Conservation (phyloP, 2,797 vertebrate genomes). For the Coregonus sp. region DNA sequence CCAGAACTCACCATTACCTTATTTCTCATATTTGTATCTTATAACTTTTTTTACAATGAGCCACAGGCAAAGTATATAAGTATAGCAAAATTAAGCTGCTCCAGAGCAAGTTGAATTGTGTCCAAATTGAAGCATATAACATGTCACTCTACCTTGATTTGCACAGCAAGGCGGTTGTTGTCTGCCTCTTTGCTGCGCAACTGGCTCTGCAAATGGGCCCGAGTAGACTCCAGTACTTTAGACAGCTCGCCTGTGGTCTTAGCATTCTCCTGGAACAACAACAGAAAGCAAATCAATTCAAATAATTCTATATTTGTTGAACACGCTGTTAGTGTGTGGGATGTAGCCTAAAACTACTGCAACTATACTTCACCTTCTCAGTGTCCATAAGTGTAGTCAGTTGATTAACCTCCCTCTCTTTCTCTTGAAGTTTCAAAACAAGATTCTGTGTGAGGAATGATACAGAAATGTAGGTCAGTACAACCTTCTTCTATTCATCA, state of each 20-base stretch:
- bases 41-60: too few species aligned
- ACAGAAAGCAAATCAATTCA: not conserved
- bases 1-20: too few species aligned
- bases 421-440: constrained; percentile 82
- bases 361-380: constrained; percentile 82
- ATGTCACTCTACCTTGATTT: constrained; percentile 72
- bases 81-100: not conserved
- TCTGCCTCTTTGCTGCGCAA: constrained; percentile 87
- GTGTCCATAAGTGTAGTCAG: constrained; percentile 76
- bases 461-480: not conserved
- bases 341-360: not conserved
- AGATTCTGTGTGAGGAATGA: constrained; percentile 76
- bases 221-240: constrained; percentile 82
- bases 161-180: constrained; percentile 82
- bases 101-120: not conserved
- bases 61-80: not conserved
- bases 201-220: constrained; percentile 85
- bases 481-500: not conserved
- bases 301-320: not conserved
- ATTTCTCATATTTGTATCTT: not conserved
- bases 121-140: not conserved
- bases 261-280: constrained; percentile 75
- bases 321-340: not conserved
- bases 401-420: constrained; percentile 79
- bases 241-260: constrained; percentile 80